Percentiles rank a stretch among this genome's conserved stretches.
These are phyloP conservation scores for Drosophila lacteicornis DNA, from an alignment of 1,140 invertebrate species.

Conservation along the genomic window DNA sequence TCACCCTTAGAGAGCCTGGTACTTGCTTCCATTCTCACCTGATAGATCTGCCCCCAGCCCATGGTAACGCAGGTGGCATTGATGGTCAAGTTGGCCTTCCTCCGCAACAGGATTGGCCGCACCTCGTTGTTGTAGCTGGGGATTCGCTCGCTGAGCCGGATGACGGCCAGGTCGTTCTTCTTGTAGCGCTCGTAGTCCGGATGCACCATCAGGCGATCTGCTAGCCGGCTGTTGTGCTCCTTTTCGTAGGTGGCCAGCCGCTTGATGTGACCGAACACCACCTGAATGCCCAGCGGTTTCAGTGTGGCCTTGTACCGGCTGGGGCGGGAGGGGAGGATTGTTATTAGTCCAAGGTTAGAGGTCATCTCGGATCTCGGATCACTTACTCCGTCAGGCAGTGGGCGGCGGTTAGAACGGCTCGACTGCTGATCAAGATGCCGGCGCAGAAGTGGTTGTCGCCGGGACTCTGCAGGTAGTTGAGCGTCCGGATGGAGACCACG, in stretches of 20 bases:
- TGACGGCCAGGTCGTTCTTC: constrained; percentile 48
- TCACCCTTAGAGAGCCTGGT: background rate
- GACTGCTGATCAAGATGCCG: constrained; percentile 58
- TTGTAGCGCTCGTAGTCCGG: constrained; percentile 40
- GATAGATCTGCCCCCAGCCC: constrained; percentile 66
- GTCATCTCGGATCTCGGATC: too few species aligned
- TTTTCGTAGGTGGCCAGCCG: background rate
- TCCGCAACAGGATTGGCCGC: constrained; percentile 19
- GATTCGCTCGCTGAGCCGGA: constrained; percentile 23
- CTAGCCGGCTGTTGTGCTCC: background rate
- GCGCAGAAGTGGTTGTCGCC: constrained; percentile 69
- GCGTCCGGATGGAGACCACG: constrained; percentile 60
- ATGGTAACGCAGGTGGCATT: constrained; percentile 36
- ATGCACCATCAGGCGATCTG: constrained; percentile 46
- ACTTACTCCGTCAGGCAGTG: constrained; percentile 69
- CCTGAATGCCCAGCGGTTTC: constrained; percentile 41
- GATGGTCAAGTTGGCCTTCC: accelerated
- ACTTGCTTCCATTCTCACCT: constrained; percentile 14
- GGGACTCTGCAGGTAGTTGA: constrained; percentile 15
- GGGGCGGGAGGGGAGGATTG: background rate
- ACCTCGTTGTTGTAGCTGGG: constrained; percentile 27
- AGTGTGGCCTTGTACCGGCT: constrained; percentile 54
- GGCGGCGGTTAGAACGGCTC: constrained; percentile 55
- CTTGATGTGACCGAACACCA: constrained; percentile 29
- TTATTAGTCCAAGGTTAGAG: background rate